These are phyloP conservation scores for Lucilia sericata DNA, from an alignment of 1,140 invertebrate species.

Conservation along the genomic window DNA sequence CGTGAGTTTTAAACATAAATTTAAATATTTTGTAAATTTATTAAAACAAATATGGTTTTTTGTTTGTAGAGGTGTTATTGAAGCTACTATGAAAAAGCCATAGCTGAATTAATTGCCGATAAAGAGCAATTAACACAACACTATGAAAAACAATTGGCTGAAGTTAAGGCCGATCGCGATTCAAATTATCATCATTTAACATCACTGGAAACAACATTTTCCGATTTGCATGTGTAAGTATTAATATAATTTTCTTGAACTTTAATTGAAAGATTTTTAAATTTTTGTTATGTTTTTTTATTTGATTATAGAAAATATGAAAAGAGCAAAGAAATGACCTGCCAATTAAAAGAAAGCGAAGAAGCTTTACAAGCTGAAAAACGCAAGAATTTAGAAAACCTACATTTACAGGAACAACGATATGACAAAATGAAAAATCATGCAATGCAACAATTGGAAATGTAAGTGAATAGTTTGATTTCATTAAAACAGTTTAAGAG, in stretches of 20 bases:
- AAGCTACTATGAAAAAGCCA: constrained; percentile 76
- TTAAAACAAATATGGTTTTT: too few species aligned
- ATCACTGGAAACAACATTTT: constrained; percentile 83
- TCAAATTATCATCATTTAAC: constrained; percentile 78
- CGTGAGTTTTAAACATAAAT: too few species aligned
- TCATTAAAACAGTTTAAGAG: neutral
- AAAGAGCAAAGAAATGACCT: constrained; percentile 74
- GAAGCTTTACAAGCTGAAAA: constrained; percentile 72
- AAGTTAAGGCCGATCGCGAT: constrained; percentile 72
- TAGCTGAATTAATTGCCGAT: constrained; percentile 72
- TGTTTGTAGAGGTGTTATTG: constrained; percentile 71
- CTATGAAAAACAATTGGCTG: constrained; percentile 69
- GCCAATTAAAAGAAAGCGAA: constrained; percentile 74
- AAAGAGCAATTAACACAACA: constrained; percentile 71
- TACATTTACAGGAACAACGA: constrained; percentile 73
- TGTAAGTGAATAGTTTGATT: constrained; percentile 65
- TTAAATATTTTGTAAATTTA: too few species aligned
- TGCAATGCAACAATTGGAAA: constrained; percentile 74
- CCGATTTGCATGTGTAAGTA: constrained; percentile 81
- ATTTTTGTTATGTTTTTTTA: constrained; percentile 20
- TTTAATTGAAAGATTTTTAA: neutral
- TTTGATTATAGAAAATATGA: constrained; percentile 72
- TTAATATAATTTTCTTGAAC: too few species aligned
- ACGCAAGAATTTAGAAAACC: constrained; percentile 70
- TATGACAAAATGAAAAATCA: constrained; percentile 73